Evolutionary conservation across 1,140 invertebrate genomes (phyloP).

Genomic region (Tachypleus tridentatus): DNA sequence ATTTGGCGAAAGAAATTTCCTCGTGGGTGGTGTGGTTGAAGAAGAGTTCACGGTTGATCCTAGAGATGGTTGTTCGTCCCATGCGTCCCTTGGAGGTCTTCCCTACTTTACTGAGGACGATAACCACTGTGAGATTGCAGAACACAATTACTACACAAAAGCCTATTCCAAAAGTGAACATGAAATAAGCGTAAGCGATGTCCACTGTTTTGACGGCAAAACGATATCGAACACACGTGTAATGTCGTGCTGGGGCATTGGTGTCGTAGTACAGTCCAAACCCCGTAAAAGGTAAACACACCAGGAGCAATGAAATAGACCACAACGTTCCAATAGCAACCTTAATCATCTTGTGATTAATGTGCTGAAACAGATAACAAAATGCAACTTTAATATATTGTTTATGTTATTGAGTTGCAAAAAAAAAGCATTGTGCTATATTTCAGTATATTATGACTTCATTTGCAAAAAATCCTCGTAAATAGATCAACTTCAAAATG

Average conservation of each 20-base stretch:
- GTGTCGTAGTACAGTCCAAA: slow-evolving; percentile 57
- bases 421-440: too few relatives aligned
- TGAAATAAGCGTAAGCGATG: slow-evolving; percentile 60
- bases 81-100: slow-evolving; percentile 37
- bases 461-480: too few relatives aligned
- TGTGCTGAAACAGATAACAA: slow-evolving; percentile 45
- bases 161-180: slow-evolving; percentile 56
- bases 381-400: too few relatives aligned
- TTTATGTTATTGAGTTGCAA: too few relatives aligned
- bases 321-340: slow-evolving; percentile 54
- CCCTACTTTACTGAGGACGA: slow-evolving; percentile 46
- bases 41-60: slow-evolving; percentile 15
- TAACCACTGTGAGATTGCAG: slow-evolving; percentile 64
- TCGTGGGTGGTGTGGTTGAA: slow-evolving; percentile 38
- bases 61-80: slow-evolving; percentile 31
- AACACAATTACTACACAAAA: slow-evolving; percentile 61
- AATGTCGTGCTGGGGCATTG: neutral
- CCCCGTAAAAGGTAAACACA: slow-evolving; percentile 59
- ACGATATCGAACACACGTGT: slow-evolving; percentile 53
- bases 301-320: slow-evolving; percentile 50
- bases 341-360: slow-evolving; percentile 62
- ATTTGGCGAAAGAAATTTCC: slow-evolving; percentile 64
- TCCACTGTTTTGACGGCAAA: slow-evolving; percentile 49
- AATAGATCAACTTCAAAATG: too few relatives aligned
- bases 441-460: too few relatives aligned